Evolutionary conservation across 2,797 vertebrate genomes (phyloP).

Genomic region (Knipowitschia caucasica): DNA sequence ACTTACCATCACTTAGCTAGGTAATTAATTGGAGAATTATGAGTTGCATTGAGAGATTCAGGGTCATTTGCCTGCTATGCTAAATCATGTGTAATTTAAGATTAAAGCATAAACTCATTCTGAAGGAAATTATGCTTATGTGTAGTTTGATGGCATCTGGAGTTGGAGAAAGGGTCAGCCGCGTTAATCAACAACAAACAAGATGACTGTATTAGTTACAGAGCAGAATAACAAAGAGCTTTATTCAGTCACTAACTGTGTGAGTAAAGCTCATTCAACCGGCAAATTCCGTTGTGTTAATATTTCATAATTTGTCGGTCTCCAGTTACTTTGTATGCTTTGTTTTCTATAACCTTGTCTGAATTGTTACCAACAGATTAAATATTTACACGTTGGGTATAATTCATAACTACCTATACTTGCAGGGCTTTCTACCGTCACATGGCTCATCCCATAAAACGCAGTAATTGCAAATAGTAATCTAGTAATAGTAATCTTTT

Average conservation of each 20-base stretch:
- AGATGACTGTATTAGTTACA: constrained; percentile 30
- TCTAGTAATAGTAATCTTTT: too few species aligned
- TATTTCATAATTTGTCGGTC: too few species aligned
- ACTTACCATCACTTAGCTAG: constrained; percentile 13
- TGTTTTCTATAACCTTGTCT: too few species aligned
- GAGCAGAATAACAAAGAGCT: neutral
- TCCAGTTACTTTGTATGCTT: too few species aligned
- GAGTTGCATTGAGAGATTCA: constrained; percentile 51
- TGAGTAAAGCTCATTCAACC: too few species aligned
- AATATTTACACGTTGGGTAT: too few species aligned
- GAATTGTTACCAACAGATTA: too few species aligned
- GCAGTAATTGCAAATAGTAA: neutral
- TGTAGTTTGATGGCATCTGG: constrained; percentile 6
- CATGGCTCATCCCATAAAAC: neutral
- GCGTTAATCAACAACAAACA: constrained; percentile 38
- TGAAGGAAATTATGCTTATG: neutral
- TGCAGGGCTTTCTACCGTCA: neutral
- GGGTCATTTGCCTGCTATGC: constrained; percentile 22
- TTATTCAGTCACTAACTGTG: too few species aligned
- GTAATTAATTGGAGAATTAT: constrained; percentile 19
- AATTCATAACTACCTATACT: neutral
- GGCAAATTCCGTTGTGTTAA: too few species aligned
- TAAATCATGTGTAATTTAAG: neutral
- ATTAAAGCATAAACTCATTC: constrained; percentile 13
- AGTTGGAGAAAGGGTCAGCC: constrained; percentile 26